phyloP scores from a whole-genome alignment of 2,888 invertebrate species.

The Sericinus montela region DNA sequence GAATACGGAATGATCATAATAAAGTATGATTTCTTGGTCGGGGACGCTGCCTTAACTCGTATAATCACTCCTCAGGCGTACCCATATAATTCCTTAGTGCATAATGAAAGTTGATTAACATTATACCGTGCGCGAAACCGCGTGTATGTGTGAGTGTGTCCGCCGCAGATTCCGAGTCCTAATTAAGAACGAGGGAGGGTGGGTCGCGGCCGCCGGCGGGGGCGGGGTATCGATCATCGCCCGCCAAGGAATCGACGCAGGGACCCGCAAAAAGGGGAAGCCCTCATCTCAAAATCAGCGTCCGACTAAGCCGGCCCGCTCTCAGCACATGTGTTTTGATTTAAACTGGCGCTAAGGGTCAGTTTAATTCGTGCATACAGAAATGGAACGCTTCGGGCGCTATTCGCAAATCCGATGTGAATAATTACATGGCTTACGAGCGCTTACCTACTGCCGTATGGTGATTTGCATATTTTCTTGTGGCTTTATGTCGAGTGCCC shows the following conservation, averaged over 20 bases:
- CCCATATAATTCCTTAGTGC: slow-evolving; percentile 79
- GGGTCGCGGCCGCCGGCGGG: slow-evolving; percentile 66
- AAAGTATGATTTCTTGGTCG: slow-evolving; percentile 77
- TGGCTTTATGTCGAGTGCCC: slow-evolving; percentile 49
- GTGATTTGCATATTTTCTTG: slow-evolving; percentile 78
- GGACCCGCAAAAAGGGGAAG: slow-evolving; percentile 76
- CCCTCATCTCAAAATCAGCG: slow-evolving; percentile 75
- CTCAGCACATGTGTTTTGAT: slow-evolving; percentile 78
- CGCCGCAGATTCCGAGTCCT: slow-evolving; percentile 91
- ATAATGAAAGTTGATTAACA: slow-evolving; percentile 80
- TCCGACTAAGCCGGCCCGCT: slow-evolving; percentile 67
- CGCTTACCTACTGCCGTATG: slow-evolving; percentile 78
- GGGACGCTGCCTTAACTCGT: slow-evolving; percentile 69
- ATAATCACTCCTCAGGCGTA: slow-evolving; percentile 78
- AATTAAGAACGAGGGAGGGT: slow-evolving; percentile 85
- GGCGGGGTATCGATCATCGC: slow-evolving; percentile 73
- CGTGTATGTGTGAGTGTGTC: slow-evolving; percentile 82
- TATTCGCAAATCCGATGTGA: slow-evolving; percentile 77
- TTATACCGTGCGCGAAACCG: slow-evolving; percentile 43
- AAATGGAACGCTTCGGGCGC: slow-evolving; percentile 70
- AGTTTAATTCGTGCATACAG: slow-evolving; percentile 67
- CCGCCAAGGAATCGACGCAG: slow-evolving; percentile 77
- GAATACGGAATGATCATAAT: slow-evolving; percentile 69
- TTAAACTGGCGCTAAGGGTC: slow-evolving; percentile 73
- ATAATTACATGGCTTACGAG: slow-evolving; percentile 77